A percentile compares a stretch with the other conserved stretches of the same genome.
Conservation (phyloP, 2,888 invertebrate genomes). For the Thecophora atra region DNA sequence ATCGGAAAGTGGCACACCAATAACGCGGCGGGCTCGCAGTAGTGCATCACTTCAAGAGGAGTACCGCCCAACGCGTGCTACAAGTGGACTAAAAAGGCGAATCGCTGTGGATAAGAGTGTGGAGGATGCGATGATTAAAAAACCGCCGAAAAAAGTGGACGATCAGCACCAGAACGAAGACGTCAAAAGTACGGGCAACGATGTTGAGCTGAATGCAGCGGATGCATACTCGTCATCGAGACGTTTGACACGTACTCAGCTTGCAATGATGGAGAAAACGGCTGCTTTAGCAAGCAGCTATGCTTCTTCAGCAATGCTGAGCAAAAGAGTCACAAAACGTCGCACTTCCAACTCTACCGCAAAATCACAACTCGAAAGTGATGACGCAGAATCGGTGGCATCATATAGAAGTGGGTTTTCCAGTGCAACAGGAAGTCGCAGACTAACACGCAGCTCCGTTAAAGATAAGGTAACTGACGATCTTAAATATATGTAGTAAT, state of each 20-base stretch:
- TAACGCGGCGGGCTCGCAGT: constrained; percentile 41
- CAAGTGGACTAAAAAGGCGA: constrained; percentile 6
- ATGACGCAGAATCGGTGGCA: constrained; percentile 52
- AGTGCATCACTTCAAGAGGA: constrained; percentile 39
- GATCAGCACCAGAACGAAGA: constrained; percentile 22
- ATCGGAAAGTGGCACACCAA: constrained; percentile 42
- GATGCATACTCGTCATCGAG: constrained; percentile 46
- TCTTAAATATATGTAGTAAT: background rate
- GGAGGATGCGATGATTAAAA: constrained; percentile 15
- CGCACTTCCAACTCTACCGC: constrained; percentile 45
- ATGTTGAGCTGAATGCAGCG: constrained; percentile 13
- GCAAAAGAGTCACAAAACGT: constrained; percentile 42
- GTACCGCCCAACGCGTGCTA: background rate
- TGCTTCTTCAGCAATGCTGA: constrained; percentile 31
- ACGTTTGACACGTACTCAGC: constrained; percentile 54
- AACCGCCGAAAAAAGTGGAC: constrained; percentile 22
- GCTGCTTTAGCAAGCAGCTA: constrained; percentile 38
- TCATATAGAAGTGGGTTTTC: constrained; percentile 48
- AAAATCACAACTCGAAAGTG: constrained; percentile 45
- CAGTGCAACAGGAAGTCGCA: constrained; percentile 42
- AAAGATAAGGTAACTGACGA: constrained; percentile 46
- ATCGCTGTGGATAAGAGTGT: constrained; percentile 17
- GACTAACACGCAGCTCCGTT: constrained; percentile 48
- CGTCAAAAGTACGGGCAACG: constrained; percentile 15
- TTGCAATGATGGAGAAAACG: constrained; percentile 52